Conservation (phyloP, 1,140 invertebrate genomes). For the Gryon sp. region DNA sequence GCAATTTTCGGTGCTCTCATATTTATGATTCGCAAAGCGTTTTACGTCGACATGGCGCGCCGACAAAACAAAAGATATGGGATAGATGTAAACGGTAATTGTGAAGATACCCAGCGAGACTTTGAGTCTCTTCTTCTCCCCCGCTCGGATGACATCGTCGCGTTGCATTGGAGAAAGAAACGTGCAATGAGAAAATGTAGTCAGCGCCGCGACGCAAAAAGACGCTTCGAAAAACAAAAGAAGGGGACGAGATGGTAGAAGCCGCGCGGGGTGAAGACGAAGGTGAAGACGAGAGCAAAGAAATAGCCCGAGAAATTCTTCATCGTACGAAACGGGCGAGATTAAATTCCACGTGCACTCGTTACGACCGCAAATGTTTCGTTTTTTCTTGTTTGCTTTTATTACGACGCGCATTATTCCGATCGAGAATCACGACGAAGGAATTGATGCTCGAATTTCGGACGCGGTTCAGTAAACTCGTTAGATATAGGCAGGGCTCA, state of each 20-base stretch:
- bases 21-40: constrained; percentile 29
- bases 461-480: constrained; percentile 48
- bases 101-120: constrained; percentile 15
- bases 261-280: background rate
- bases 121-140: too few relatives aligned
- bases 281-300: constrained; percentile 34
- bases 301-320: constrained; percentile 51
- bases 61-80: constrained; percentile 29
- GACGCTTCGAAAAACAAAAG: constrained; percentile 29
- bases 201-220: constrained; percentile 36
- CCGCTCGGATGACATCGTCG: too few relatives aligned
- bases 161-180: constrained; percentile 32
- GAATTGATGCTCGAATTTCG: constrained; percentile 51
- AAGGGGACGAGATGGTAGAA: background rate
- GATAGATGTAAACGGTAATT: constrained; percentile 36
- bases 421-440: constrained; percentile 45
- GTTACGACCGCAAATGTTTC: constrained; percentile 55
- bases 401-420: constrained; percentile 48
- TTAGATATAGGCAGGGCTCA: constrained; percentile 33
- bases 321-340: constrained; percentile 55
- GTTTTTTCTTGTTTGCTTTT: constrained; percentile 41
- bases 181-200: constrained; percentile 49
- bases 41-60: constrained; percentile 5
- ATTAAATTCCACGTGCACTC: constrained; percentile 59
- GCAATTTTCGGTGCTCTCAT: constrained; percentile 6